Percentiles rank a stretch among this genome's conserved stretches.
phyloP scores from a whole-genome alignment of 2,113 vertebrate genomes.

The Shinisaurus crocodilurus region DNA sequence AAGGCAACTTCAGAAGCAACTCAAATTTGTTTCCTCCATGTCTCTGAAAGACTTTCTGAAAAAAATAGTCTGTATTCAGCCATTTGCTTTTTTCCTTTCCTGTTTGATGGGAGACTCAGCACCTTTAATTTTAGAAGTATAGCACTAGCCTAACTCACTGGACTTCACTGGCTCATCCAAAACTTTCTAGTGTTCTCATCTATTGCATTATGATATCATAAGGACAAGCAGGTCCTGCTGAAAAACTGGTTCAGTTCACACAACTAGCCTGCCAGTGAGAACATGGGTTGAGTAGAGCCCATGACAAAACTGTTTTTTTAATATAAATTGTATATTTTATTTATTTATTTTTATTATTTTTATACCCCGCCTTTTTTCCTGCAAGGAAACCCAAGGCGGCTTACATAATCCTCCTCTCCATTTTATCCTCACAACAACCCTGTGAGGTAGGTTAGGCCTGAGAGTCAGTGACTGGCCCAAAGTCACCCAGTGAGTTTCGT shows the following conservation, averaged over 20 bases:
- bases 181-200: neutral
- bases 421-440: too few species aligned
- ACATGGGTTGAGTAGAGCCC: neutral
- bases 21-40: neutral
- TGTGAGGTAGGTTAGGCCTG: too few species aligned
- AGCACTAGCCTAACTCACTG: neutral
- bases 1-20: neutral
- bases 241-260: neutral
- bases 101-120: neutral
- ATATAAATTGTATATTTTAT: too few species aligned
- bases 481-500: too few species aligned
- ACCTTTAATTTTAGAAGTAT: neutral
- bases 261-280: neutral
- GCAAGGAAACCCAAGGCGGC: too few species aligned
- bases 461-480: too few species aligned
- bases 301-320: neutral
- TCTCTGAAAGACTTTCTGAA: neutral
- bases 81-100: neutral
- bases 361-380: too few species aligned
- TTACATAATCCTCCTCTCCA: too few species aligned
- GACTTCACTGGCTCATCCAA: neutral
- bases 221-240: neutral
- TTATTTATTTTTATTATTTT: too few species aligned
- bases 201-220: neutral
- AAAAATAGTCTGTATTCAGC: neutral